Percentiles rank a stretch among this genome's conserved stretches.
Evolutionary conservation across 2,113 vertebrate genomes (phyloP).

Genomic region (Tylochromis polylepis): DNA sequence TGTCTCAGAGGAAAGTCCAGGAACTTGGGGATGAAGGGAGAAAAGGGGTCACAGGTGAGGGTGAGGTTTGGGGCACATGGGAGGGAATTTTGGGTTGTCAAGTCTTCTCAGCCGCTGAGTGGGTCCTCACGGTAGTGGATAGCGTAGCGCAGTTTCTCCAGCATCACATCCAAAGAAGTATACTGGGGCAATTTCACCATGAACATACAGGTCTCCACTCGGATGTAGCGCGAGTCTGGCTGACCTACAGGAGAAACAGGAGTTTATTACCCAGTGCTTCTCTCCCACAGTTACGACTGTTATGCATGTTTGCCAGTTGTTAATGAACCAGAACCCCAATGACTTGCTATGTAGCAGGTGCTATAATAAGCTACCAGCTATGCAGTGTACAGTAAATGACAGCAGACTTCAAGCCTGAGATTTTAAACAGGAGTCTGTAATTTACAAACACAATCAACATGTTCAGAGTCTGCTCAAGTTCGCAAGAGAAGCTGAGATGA

Average conservation of each 20-base stretch:
- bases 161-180: slow-evolving; percentile 91
- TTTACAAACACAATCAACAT: neutral
- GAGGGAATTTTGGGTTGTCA: neutral
- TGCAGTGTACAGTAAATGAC: neutral
- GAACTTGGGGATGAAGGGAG: neutral
- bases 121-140: slow-evolving; percentile 98
- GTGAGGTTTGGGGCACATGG: neutral
- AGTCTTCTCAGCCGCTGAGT: slow-evolving; percentile 84
- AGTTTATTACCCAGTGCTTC: neutral
- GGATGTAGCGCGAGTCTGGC: slow-evolving; percentile 90
- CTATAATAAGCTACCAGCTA: neutral
- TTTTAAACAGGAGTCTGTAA: neutral
- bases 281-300: neutral
- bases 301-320: neutral
- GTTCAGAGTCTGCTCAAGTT: slow-evolving; percentile 9
- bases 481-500: neutral
- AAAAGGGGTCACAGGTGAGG: neutral
- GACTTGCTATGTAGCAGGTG: neutral
- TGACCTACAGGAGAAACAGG: slow-evolving; percentile 71
- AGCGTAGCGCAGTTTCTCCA: slow-evolving; percentile 94
- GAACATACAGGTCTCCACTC: slow-evolving; percentile 98
- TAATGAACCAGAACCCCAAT: neutral
- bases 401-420: neutral
- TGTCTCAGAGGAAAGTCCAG: slow-evolving; percentile 8
- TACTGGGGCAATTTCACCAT: slow-evolving; percentile 99